Evolutionary conservation across 2,113 vertebrate genomes (phyloP).

Genomic region (Neogobius melanostomus): DNA sequence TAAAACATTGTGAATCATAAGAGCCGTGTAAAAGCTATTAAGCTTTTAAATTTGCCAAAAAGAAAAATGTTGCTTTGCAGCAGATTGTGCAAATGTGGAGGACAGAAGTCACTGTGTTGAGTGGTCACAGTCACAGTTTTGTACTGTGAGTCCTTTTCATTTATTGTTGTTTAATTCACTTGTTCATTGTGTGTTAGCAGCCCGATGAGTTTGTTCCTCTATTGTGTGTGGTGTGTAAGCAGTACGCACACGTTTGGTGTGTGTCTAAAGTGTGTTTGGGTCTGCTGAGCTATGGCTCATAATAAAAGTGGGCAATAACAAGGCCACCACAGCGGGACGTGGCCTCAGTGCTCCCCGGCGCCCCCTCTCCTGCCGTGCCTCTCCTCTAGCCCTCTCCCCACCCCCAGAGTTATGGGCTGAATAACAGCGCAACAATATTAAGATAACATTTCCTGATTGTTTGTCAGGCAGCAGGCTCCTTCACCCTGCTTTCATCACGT

Average conservation of each 20-base stretch:
- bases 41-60: conserved; percentile 54
- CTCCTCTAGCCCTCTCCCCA: conserved; percentile 72
- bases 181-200: conserved; percentile 1
- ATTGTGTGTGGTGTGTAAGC: conserved; percentile 1
- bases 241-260: conserved; percentile 17
- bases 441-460: conserved; percentile 88
- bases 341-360: conserved; percentile 75
- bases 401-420: conserved; percentile 86
- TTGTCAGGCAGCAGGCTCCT: conserved; percentile 78
- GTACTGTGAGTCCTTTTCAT: conserved; percentile 21
- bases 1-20: conserved; percentile 54
- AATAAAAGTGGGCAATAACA: conserved; percentile 96
- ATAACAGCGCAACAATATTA: conserved; percentile 88
- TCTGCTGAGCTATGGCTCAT: conserved; percentile 84
- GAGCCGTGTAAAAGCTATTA: conserved; percentile 51
- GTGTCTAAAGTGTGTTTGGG: conserved; percentile 43
- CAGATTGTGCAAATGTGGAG: neutral
- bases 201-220: conserved; percentile 4
- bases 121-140: neutral
- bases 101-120: conserved; percentile 14
- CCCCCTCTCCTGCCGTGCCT: conserved; percentile 31
- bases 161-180: conserved; percentile 22
- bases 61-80: conserved; percentile 33
- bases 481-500: conserved; percentile 76
- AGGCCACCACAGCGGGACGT: conserved; percentile 87